Percentiles rank a stretch among this genome's conserved stretches.
phyloP scores from a whole-genome alignment of 2,888 invertebrate species.

The Lasioglossum vierecki region DNA sequence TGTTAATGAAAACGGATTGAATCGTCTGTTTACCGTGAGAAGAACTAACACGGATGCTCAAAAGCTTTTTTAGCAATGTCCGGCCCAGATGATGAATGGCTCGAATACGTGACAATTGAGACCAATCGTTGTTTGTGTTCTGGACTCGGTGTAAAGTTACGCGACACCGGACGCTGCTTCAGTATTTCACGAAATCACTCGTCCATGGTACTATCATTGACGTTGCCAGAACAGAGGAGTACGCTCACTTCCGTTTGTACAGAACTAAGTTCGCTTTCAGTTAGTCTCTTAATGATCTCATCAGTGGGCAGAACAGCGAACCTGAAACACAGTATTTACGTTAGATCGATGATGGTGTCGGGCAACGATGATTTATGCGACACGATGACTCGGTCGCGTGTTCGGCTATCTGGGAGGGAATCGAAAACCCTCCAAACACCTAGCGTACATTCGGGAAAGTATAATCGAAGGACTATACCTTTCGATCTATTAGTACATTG shows the following conservation, averaged over 20 bases:
- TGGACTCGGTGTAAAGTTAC: neutral
- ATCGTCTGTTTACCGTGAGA: neutral
- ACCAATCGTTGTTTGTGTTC: neutral
- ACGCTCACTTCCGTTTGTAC: neutral
- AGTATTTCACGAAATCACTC: neutral
- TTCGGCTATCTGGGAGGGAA: conserved; percentile 36
- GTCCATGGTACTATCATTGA: neutral
- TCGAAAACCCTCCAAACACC: conserved; percentile 40
- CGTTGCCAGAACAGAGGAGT: neutral
- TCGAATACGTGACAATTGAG: neutral
- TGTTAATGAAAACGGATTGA: neutral
- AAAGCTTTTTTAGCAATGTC: neutral
- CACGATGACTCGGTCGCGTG: neutral
- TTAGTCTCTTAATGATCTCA: neutral
- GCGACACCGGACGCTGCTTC: neutral
- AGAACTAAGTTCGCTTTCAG: neutral
- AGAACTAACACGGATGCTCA: neutral
- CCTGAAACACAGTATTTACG: neutral
- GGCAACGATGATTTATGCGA: neutral
- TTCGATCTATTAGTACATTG: conserved; percentile 42
- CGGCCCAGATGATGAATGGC: neutral
- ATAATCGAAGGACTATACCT: conserved; percentile 32
- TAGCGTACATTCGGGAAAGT: conserved; percentile 51
- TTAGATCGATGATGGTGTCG: neutral
- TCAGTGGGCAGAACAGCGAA: neutral